Base-by-base conservation (phyloP, 2,888 invertebrate species). In the Dermolepida albohirtum region DNA sequence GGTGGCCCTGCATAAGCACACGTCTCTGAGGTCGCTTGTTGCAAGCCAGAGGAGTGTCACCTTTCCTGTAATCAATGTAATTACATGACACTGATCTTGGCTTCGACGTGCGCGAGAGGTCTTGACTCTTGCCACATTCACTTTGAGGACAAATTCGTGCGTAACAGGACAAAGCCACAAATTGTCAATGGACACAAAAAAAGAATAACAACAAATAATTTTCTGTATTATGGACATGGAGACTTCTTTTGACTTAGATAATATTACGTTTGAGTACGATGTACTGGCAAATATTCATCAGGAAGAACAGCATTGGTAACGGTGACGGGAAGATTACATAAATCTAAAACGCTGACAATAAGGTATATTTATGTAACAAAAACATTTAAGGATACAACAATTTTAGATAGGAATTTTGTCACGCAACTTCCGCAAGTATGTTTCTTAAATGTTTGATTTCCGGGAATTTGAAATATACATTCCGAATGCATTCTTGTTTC, bases 81-180 rank as follows among this genome's bases (percentile, higher is more conserved):
- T 74, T 74, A 73, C 71, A 69, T 66, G 74, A 74, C 74, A 73
- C 67, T 73, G 73, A 73, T 72, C 73, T 66, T 70, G 72, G 67
- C 73, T 70, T 65, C 69, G 69, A 29, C 66, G 59, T 62, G 47
- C 59, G 59, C 64, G 34, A 67, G 69, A 72, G 72, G 72, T 72
- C 72, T 71, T 62, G 70, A 67, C 66, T 67, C 49, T 70, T 71
- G 65, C 59, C 59, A 62, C 59, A 62, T 29, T 62, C 59, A 62
- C 59, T 68, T 66, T 66, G 69, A 72, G 68, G 69, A 70, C 70
- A 70, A 73, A 72, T 64, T 73, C 72, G 73, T 72, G 73, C 73
- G 70, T 73, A 70, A 68, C 71, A 62, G 47, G 59, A 62, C 59
- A 62, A 62, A 47, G 34, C 34, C 34, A 62, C 47, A 47, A 62